Percentiles rank a stretch among this genome's conserved stretches.
phyloP scores from a whole-genome alignment of 2,797 vertebrate species.

The Catharus ustulatus region DNA sequence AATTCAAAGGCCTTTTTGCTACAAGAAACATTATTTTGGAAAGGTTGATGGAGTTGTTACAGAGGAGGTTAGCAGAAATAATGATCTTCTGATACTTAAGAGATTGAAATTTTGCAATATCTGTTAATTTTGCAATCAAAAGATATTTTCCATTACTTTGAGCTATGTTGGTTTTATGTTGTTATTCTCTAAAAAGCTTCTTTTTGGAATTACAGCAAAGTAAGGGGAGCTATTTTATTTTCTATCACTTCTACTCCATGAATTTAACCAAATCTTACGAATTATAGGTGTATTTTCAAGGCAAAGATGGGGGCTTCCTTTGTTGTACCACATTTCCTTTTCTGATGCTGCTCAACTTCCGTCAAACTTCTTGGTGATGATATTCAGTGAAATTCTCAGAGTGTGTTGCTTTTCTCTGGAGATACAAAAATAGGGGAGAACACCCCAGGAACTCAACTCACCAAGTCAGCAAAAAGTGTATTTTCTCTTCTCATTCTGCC shows the following conservation, averaged over 20 bases:
- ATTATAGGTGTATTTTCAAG: background rate
- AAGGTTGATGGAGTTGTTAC: background rate
- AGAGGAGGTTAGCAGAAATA: background rate
- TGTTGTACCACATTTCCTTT: background rate
- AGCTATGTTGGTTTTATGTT: background rate
- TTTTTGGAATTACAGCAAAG: background rate
- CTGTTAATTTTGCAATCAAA: background rate
- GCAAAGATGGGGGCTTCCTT: background rate
- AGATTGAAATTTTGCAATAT: background rate
- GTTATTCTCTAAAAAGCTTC: background rate
- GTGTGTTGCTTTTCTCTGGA: background rate
- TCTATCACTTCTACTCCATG: background rate
- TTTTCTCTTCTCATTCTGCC: slow-evolving; percentile 25
- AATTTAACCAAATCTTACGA: background rate
- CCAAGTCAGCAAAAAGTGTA: background rate
- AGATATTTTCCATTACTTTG: background rate
- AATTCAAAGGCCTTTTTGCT: background rate
- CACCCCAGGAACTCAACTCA: background rate
- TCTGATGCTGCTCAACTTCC: background rate
- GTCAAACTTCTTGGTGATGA: background rate
- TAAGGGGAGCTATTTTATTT: background rate
- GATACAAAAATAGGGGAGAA: background rate
- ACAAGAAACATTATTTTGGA: background rate
- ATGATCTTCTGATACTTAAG: background rate
- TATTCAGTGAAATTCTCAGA: background rate